Conservation (phyloP, 2,888 invertebrate genomes). For the Tanytarsus gracilentus region DNA sequence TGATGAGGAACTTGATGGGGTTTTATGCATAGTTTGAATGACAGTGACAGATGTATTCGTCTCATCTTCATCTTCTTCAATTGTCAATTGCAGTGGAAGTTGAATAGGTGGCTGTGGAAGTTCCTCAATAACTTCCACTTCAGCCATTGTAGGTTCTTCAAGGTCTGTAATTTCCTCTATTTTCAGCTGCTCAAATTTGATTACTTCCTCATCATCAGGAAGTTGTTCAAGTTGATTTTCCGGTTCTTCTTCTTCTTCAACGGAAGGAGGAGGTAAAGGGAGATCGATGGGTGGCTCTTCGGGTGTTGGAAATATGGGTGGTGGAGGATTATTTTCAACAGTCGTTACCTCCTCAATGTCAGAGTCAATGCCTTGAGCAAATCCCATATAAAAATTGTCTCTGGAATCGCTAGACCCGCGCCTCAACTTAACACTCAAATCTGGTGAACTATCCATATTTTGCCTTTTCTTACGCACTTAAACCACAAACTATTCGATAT, state of each 20-base stretch:
- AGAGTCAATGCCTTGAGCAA: slow-evolving; percentile 81
- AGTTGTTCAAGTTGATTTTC: slow-evolving; percentile 4
- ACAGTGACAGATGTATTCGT: slow-evolving; percentile 8
- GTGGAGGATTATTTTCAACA: neutral
- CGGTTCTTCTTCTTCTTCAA: neutral
- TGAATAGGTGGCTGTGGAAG: neutral
- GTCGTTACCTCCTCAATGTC: slow-evolving; percentile 69
- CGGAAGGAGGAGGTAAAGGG: neutral
- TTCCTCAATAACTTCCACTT: neutral
- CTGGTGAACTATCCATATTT: slow-evolving; percentile 67
- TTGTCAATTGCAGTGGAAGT: neutral
- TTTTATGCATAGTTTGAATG: slow-evolving; percentile 7
- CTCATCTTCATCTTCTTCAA: slow-evolving; percentile 18
- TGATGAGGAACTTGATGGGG: slow-evolving; percentile 23
- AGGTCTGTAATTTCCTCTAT: neutral
- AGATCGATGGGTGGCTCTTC: slow-evolving; percentile 1
- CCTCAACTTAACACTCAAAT: slow-evolving; percentile 73
- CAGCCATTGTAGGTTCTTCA: neutral
- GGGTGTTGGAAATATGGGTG: neutral
- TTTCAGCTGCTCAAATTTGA: neutral
- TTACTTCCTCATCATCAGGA: neutral
- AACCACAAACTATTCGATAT: too few species aligned
- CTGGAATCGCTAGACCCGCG: slow-evolving; percentile 79
- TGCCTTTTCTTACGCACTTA: neutral
- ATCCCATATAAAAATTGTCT: slow-evolving; percentile 85